Conservation (phyloP, 1,140 invertebrate genomes). For the Augochlora pura region DNA sequence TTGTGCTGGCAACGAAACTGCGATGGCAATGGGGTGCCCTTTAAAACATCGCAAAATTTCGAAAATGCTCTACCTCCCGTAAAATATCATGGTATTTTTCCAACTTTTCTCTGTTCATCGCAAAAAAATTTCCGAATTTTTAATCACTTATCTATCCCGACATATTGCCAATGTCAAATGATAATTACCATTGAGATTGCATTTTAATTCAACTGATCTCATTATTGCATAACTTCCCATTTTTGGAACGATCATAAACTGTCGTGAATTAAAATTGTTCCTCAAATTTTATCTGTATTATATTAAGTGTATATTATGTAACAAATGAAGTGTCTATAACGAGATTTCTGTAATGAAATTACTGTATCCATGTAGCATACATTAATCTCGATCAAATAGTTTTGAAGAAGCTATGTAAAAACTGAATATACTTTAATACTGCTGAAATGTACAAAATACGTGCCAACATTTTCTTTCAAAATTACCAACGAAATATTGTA, state of each 20-base stretch:
- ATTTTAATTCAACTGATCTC: no score
- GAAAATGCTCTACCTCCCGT: not conserved
- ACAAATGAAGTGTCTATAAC: not conserved
- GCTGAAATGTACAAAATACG: not conserved
- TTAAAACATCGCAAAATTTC: not conserved
- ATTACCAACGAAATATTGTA: no score
- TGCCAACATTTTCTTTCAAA: no score
- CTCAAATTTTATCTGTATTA: not conserved
- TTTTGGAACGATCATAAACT: not conserved
- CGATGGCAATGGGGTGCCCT: not conserved
- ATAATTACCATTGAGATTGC: not conserved
- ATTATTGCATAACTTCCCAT: not conserved
- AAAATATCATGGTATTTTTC: not conserved
- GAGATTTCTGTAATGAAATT: not conserved
- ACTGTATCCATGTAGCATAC: not conserved
- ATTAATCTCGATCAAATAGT: not conserved
- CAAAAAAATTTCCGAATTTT: not conserved
- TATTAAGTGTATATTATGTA: conserved; percentile 6
- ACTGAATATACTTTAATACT: not conserved
- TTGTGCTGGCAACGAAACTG: not conserved
- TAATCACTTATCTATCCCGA: no score
- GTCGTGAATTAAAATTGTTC: not conserved
- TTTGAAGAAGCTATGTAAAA: not conserved
- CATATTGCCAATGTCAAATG: not conserved
- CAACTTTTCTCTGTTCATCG: not conserved